These are phyloP conservation scores for Notolabrus celidotus DNA, from an alignment of 2,797 vertebrate species.

Conservation along the genomic window DNA sequence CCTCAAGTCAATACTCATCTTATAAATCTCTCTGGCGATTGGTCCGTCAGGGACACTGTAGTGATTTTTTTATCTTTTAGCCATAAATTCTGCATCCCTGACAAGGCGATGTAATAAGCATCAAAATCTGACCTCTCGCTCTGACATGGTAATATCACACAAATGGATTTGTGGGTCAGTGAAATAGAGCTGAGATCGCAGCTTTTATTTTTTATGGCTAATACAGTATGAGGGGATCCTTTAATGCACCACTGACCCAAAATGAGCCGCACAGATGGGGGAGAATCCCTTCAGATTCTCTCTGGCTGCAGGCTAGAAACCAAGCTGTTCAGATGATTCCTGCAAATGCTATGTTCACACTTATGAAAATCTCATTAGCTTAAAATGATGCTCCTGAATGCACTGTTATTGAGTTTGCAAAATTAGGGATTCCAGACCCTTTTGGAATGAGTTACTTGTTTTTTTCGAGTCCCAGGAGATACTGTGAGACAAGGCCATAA, in stretches of 20 bases:
- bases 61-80: slow-evolving; percentile 12
- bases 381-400: not conserved
- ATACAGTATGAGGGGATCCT: not conserved
- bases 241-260: slow-evolving; percentile 25
- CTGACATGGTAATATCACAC: slow-evolving; percentile 17
- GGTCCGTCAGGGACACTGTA: not conserved
- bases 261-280: slow-evolving; percentile 10
- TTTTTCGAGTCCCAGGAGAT: no score
- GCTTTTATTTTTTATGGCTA: slow-evolving; percentile 22
- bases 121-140: slow-evolving; percentile 3
- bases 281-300: slow-evolving; percentile 1
- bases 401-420: not conserved
- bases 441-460: not conserved
- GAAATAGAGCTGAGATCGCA: slow-evolving; percentile 25
- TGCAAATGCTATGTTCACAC: not conserved
- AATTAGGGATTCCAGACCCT: not conserved
- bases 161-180: slow-evolving; percentile 26
- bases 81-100: slow-evolving; percentile 18
- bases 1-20: not conserved
- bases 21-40: slow-evolving; percentile 33
- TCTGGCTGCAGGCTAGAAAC: slow-evolving; percentile 5
- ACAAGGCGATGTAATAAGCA: slow-evolving; percentile 21
- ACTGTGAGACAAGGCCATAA: no score
- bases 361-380: not conserved
- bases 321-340: not conserved